Base-by-base conservation (phyloP, 1,140 invertebrate species). In the Hormaphis cornu region DNA sequence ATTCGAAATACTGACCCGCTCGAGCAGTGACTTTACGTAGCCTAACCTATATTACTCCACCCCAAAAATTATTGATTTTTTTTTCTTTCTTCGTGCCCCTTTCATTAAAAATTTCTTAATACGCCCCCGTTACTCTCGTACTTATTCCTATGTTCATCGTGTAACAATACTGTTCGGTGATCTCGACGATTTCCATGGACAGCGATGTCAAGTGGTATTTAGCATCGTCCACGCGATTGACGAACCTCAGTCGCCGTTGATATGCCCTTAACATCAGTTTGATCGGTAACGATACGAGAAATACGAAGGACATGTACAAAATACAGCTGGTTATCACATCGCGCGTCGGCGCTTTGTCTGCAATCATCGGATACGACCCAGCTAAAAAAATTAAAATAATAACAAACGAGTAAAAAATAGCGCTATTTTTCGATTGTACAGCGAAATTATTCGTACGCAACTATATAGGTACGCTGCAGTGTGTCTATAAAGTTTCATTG, bases 131-230 rank as follows among this genome's bases (percentile, higher is more conserved):
- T 33, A 9, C 30, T 6, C 9, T 6, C 9, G 7, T 48, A 66
- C 61, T 33, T 30, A 48, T 66, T 16, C 26, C 24, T 1, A 48
- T 48, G 4, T 20, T 48, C 44, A 63, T 63, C 12, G 42, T 48
- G 28, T 63, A 63, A 63, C 59, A 63, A 20, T 63, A 63, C 1
- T 63, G 59, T 48, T 63, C 59, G 26, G 44, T 50, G n/a, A 66
- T 50, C 40, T 66, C 44, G n/a, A 66, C 61, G 12, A 35, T 33
- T 50, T 66, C 61, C 42, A 66, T 48, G 3, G 1, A 46, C 12
- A 22, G 9, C 3, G 18, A 46, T 30, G 28, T 33, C 12, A 48
- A 10, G 16, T 66, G 26, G n/a, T 66, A 66, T 22, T 22, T 48
- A 5, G 18, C 42, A 16, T 46, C 40, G 28, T 63, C 59, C 10